Conservation (phyloP, 2,888 invertebrate species). For the Xanthostigma xanthostigma region DNA sequence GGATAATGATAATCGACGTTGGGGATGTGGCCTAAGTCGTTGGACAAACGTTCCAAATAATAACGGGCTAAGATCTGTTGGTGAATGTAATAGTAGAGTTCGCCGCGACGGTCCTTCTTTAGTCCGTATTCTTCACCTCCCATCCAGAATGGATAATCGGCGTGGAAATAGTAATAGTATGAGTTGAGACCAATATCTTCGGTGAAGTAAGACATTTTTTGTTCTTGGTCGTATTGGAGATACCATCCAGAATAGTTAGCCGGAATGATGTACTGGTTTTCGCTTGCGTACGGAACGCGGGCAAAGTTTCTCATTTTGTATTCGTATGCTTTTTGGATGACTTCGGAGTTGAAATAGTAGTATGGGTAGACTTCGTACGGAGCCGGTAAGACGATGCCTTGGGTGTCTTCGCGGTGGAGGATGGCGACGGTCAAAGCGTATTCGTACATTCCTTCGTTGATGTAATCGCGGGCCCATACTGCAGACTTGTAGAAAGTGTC, state of each 20-base stretch:
- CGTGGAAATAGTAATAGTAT: slow-evolving; percentile 45
- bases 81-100: slow-evolving; percentile 47
- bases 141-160: slow-evolving; percentile 49
- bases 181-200: slow-evolving; percentile 49
- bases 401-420: slow-evolving; percentile 40
- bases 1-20: slow-evolving; percentile 36
- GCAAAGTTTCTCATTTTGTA: slow-evolving; percentile 29
- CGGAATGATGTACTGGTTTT: slow-evolving; percentile 16
- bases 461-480: slow-evolving; percentile 24
- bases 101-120: slow-evolving; percentile 32
- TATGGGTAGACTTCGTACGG: slow-evolving; percentile 53
- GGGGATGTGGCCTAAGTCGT: slow-evolving; percentile 43
- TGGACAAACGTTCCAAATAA: slow-evolving; percentile 50
- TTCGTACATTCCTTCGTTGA: slow-evolving; percentile 34
- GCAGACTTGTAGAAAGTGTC: slow-evolving; percentile 28
- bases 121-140: slow-evolving; percentile 28
- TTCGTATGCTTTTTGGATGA: slow-evolving; percentile 31
- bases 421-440: slow-evolving; percentile 44
- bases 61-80: slow-evolving; percentile 54
- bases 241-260: slow-evolving; percentile 31
- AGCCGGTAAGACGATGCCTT: slow-evolving; percentile 43
- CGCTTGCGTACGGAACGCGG: background rate
- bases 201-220: slow-evolving; percentile 44
- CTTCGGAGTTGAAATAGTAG: slow-evolving; percentile 43
- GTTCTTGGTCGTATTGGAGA: slow-evolving; percentile 35